Conservation (phyloP, 2,113 vertebrate genomes). For the Chloroceryle aenea region DNA sequence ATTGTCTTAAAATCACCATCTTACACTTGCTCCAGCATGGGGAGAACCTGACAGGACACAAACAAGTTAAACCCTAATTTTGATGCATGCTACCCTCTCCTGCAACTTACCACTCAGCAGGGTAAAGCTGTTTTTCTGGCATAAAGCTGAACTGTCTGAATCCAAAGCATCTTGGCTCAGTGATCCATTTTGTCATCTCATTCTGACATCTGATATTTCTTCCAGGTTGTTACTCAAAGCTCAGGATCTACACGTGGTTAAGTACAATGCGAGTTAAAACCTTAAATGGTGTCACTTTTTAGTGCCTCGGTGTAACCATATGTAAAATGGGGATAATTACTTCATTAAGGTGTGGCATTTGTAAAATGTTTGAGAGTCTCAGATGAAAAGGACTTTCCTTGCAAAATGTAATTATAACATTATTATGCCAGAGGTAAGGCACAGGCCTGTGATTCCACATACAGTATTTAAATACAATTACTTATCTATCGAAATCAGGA, state of each 20-base stretch:
- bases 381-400: constrained; percentile 51
- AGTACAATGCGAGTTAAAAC: background rate
- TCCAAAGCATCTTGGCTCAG: background rate
- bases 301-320: background rate
- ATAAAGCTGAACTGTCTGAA: background rate
- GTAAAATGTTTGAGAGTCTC: constrained; percentile 30
- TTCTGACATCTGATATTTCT: background rate
- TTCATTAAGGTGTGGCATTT: constrained; percentile 54
- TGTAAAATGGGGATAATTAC: constrained; percentile 33
- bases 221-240: background rate
- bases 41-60: background rate
- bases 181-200: background rate
- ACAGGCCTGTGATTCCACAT: constrained; percentile 24
- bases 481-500: constrained; percentile 46
- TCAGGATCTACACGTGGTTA: background rate
- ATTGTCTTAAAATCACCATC: background rate
- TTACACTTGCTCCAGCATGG: background rate
- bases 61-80: background rate
- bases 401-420: constrained; percentile 53
- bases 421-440: constrained; percentile 57
- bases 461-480: constrained; percentile 37
- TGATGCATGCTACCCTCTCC: background rate
- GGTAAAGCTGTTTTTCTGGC: background rate
- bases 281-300: constrained; percentile 7
- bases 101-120: background rate